phyloP scores from a whole-genome alignment of 2,113 vertebrate genomes.

The Sinocyclocheilus rhinocerous region DNA sequence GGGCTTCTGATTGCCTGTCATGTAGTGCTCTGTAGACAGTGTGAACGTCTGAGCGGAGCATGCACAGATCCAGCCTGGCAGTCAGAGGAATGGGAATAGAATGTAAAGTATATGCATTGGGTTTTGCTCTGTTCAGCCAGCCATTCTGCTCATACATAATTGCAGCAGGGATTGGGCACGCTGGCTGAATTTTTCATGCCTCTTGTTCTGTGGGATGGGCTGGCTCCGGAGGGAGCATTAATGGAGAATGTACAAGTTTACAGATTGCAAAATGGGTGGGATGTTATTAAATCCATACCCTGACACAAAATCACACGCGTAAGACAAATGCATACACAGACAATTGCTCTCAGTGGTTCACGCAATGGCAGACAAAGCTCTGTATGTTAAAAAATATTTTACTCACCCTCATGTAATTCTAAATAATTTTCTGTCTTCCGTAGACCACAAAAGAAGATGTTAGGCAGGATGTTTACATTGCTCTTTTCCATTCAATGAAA shows the following conservation, averaged over 20 bases:
- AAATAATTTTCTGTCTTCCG: not conserved
- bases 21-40: slow-evolving; percentile 22
- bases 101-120: slow-evolving; percentile 47
- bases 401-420: not conserved
- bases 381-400: slow-evolving; percentile 6
- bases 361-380: not conserved
- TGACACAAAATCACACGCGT: slow-evolving; percentile 22
- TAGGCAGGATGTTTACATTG: not conserved
- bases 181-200: slow-evolving; percentile 29
- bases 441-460: not conserved
- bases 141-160: slow-evolving; percentile 46
- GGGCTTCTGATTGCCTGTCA: slow-evolving; percentile 46
- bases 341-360: not conserved
- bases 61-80: slow-evolving; percentile 15
- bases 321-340: slow-evolving; percentile 27
- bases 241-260: slow-evolving; percentile 2
- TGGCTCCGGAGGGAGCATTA: slow-evolving; percentile 24
- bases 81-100: slow-evolving; percentile 23
- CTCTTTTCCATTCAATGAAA: not conserved
- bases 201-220: slow-evolving; percentile 30
- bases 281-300: slow-evolving; percentile 17
- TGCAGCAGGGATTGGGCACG: slow-evolving; percentile 19
- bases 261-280: slow-evolving; percentile 19
- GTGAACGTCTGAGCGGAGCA: not conserved
- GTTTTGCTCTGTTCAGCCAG: slow-evolving; percentile 43